Percentiles rank a stretch among this genome's conserved stretches.
These are phyloP conservation scores for Drosophila sordidula DNA, from an alignment of 2,888 invertebrate species.

Conservation along the genomic window DNA sequence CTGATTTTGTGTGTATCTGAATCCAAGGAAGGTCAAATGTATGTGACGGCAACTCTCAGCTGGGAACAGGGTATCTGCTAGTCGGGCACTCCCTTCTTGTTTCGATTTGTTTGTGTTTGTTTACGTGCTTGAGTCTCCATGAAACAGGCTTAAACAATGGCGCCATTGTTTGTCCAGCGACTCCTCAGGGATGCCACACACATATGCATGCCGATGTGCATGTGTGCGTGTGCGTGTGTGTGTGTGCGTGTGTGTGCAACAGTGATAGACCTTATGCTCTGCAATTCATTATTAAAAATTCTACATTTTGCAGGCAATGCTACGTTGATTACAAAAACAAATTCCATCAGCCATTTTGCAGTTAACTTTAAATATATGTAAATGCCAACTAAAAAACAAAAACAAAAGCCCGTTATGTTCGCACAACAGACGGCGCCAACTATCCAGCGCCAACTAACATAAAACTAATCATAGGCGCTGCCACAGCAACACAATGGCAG, in stretches of 20 bases:
- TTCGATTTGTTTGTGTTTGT: conserved; percentile 47
- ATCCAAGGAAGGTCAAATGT: no score
- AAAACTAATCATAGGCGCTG: conserved; percentile 29
- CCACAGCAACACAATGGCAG: conserved; percentile 18
- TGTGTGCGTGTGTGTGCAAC: not conserved
- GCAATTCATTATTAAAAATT: conserved; percentile 19
- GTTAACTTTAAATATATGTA: conserved; percentile 7
- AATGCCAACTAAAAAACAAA: not conserved
- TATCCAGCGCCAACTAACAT: conserved; percentile 26
- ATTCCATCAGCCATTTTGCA: conserved; percentile 9
- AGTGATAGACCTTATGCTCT: conserved; percentile 14
- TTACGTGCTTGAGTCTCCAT: conserved; percentile 53
- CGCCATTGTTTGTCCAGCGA: conserved; percentile 44
- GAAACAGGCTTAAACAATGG: conserved; percentile 50
- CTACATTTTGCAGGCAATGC: conserved; percentile 7
- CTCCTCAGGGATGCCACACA: conserved; percentile 14
- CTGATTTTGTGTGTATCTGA: no score
- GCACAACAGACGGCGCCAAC: conserved; percentile 15
- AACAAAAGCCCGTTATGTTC: not conserved
- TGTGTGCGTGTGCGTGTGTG: not conserved
- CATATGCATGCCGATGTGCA: not conserved
- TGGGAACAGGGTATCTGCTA: not conserved
- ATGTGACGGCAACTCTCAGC: not conserved
- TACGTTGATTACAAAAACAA: conserved; percentile 12
- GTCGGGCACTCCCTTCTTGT: not conserved